Conservation (phyloP, 2,888 invertebrate species). For the Exocentrus adspersus region DNA sequence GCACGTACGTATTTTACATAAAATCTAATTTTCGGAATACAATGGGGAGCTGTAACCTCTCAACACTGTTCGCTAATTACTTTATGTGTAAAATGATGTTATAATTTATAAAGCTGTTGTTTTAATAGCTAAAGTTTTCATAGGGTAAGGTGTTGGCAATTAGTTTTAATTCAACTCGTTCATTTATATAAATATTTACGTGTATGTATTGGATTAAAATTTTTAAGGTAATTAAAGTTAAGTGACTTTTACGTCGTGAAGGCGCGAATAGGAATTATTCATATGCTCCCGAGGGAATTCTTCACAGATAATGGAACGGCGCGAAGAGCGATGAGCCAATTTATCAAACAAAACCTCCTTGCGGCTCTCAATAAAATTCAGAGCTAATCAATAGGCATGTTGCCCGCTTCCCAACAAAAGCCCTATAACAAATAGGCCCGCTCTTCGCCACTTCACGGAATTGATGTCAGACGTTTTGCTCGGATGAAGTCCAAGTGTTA, state of each 20-base stretch:
- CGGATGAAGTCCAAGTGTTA: constrained; percentile 21
- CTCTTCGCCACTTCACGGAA: constrained; percentile 9
- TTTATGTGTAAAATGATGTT: not conserved
- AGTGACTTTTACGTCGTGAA: too few species aligned
- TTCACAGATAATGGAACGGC: not conserved
- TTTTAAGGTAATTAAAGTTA: too few species aligned
- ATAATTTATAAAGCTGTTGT: not conserved
- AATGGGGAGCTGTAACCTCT: too few species aligned
- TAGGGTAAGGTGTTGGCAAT: too few species aligned
- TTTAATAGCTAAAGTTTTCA: not conserved
- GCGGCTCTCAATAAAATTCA: constrained; percentile 8
- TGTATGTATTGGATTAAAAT: too few species aligned
- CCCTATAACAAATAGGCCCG: constrained; percentile 9
- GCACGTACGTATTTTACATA: too few species aligned
- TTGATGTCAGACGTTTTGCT: constrained; percentile 21
- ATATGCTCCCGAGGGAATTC: not conserved
- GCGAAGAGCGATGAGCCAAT: not conserved
- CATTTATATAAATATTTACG: too few species aligned
- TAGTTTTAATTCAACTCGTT: too few species aligned
- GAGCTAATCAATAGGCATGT: constrained; percentile 17
- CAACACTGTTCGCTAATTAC: too few species aligned
- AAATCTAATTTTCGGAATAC: too few species aligned
- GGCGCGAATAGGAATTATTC: too few species aligned
- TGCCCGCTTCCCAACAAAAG: constrained; percentile 15
- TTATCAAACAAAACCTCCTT: constrained; percentile 8